Evolutionary conservation across 2,888 invertebrate genomes (phyloP).

Genomic region (Seira sanloemensis): DNA sequence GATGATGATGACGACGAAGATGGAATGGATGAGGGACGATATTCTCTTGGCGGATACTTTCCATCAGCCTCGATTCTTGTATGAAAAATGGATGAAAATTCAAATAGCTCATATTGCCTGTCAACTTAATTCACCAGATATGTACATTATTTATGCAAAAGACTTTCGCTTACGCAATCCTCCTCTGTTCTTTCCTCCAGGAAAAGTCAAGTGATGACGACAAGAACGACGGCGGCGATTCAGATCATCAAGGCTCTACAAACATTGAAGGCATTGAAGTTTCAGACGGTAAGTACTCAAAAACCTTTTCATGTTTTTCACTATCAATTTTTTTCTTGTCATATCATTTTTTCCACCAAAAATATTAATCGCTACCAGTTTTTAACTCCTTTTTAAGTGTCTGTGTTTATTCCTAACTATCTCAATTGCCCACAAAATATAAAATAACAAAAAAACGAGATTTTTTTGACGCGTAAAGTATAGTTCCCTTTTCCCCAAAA

Average conservation of each 20-base stretch:
- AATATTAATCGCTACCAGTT: slow-evolving; percentile 56
- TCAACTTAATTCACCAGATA: not conserved
- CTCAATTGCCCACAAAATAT: slow-evolving; percentile 50
- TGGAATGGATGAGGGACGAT: slow-evolving; percentile 70
- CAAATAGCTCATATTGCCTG: not conserved
- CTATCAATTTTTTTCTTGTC: slow-evolving; percentile 40
- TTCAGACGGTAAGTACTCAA: slow-evolving; percentile 71
- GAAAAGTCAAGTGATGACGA: slow-evolving; percentile 73
- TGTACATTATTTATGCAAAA: not conserved
- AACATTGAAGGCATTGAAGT: slow-evolving; percentile 72
- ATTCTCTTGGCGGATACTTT: slow-evolving; percentile 72
- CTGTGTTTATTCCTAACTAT: slow-evolving; percentile 60
- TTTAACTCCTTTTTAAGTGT: slow-evolving; percentile 63
- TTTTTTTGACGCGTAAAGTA: not conserved
- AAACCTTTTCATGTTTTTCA: slow-evolving; percentile 34
- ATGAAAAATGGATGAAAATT: slow-evolving; percentile 15
- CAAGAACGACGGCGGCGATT: slow-evolving; percentile 69
- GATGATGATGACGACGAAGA: slow-evolving; percentile 73
- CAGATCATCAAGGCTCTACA: slow-evolving; percentile 69
- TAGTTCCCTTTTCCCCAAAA: not conserved
- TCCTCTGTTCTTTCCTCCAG: slow-evolving; percentile 43
- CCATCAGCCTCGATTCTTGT: slow-evolving; percentile 72
- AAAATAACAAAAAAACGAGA: slow-evolving; percentile 53
- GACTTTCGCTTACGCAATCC: not conserved
- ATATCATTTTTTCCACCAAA: slow-evolving; percentile 45